Base-by-base conservation (phyloP, 2,113 vertebrate genomes). In the Rissa tridactyla region DNA sequence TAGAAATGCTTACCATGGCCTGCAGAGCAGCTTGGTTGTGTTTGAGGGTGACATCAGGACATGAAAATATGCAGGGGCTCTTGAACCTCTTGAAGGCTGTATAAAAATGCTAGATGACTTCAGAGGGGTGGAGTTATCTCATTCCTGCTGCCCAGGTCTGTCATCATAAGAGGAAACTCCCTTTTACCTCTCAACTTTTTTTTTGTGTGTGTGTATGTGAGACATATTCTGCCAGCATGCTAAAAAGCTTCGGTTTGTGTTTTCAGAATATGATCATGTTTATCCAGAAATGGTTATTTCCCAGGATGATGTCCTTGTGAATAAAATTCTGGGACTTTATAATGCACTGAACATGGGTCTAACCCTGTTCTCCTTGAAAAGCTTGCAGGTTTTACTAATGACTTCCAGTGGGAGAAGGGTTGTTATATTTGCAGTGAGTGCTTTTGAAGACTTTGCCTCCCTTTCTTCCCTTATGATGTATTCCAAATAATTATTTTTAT, bases 11-110 rank as follows among this genome's bases (percentile, higher is more conserved):
- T 60, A 6, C 51, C 9, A 8, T 23, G 32, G 62, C 17, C 70
- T 54, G 5, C 2, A 13, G 75, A 14, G 36, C 27, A 36, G 13
- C 15, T 44, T 60, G 52, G 22, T 21, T 54, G 15, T 54, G 30
- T 81, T 82, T 23, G 61, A 54, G 58, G 44, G 38, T 54, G 77
- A 30, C 25, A 32, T 4, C 0, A 16, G 16, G 71, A 32, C 10
- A 18, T 0, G 0, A 34, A 73, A 62, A 29, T 42, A 12, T 5
- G 3, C 14, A 23, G 16, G 12, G 32, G 4, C 4, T 47, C 79
- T 84, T 95, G 70, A 54, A 62, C 14, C 18, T 76, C 72, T 66
- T 77, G 75, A 54, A 72, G 27, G 19, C 40, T 34, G 11, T 62
- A 26, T 36, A 29, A 61, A 46, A 79, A 47, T 15, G 16, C 51